phyloP scores from a whole-genome alignment of 2,888 invertebrate species.

The Spilarctia lutea region DNA sequence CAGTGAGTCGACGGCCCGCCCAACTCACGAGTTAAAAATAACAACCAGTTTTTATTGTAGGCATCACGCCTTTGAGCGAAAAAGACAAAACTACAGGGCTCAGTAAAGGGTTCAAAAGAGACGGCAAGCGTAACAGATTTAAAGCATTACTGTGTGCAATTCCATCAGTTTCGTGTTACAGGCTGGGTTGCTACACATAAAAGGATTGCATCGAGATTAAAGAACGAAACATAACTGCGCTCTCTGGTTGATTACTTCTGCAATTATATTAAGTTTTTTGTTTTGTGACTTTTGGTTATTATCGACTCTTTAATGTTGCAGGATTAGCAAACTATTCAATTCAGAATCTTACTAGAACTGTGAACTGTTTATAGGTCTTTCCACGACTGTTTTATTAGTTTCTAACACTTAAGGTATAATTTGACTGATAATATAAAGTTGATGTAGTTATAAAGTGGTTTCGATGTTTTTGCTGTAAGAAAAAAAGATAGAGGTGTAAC shows the following conservation, averaged over 20 bases:
- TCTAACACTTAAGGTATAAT: neutral
- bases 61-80: conserved; percentile 76
- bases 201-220: conserved; percentile 10
- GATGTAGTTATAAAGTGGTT: neutral
- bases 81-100: conserved; percentile 76
- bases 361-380: neutral
- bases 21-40: conserved; percentile 84
- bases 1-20: conserved; percentile 75
- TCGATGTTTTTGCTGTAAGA: neutral
- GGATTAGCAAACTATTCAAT: neutral
- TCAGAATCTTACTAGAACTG: neutral
- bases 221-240: neutral
- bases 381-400: neutral
- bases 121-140: conserved; percentile 79
- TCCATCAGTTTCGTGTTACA: conserved; percentile 71
- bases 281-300: neutral
- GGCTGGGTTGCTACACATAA: conserved; percentile 46
- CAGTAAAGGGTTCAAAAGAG: conserved; percentile 71
- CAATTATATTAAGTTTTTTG: neutral
- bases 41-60: conserved; percentile 84
- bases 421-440: neutral
- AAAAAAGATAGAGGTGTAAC: neutral
- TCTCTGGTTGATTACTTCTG: conserved; percentile 3
- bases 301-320: neutral
- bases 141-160: conserved; percentile 78